Evolutionary conservation across 2,888 invertebrate genomes (phyloP).

Genomic region (Netelia inedita): DNA sequence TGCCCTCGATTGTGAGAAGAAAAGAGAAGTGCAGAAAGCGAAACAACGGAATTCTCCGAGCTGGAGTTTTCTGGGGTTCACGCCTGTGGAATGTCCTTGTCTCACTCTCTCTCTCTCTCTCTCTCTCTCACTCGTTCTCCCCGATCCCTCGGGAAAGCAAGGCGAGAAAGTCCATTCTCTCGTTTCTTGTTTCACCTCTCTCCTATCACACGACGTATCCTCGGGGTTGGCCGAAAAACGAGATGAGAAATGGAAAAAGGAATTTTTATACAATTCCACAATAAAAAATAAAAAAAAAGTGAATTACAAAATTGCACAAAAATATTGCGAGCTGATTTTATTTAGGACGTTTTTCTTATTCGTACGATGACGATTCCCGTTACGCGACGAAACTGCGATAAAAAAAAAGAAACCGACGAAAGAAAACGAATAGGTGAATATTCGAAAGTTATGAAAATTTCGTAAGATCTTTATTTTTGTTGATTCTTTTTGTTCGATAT

Average conservation of each 20-base stretch:
- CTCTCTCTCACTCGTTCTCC: slow-evolving; percentile 21
- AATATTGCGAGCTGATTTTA: too few species aligned
- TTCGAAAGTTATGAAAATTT: slow-evolving; percentile 23
- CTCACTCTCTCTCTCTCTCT: slow-evolving; percentile 34
- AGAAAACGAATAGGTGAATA: not conserved
- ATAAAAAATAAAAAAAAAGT: slow-evolving; percentile 6
- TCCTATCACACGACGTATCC: slow-evolving; percentile 65
- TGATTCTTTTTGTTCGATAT: slow-evolving; percentile 18
- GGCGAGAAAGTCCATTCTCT: slow-evolving; percentile 57
- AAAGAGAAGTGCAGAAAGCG: slow-evolving; percentile 61
- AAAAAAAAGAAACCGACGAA: not conserved
- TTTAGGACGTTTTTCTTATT: not conserved
- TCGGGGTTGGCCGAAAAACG: slow-evolving; percentile 64
- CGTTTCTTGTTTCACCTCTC: slow-evolving; percentile 26
- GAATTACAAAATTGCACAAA: not conserved
- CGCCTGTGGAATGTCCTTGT: slow-evolving; percentile 37
- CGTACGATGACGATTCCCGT: too few species aligned
- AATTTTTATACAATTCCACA: not conserved
- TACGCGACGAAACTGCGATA: too few species aligned
- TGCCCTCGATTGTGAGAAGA: slow-evolving; percentile 68
- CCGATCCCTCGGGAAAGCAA: slow-evolving; percentile 62
- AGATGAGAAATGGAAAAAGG: slow-evolving; percentile 2
- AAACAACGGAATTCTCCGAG: slow-evolving; percentile 69
- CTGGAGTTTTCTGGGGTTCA: slow-evolving; percentile 64
- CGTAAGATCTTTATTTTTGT: not conserved